Evolutionary conservation across 1,140 invertebrate species (phyloP).

Genomic region (Chionoecetes opilio): DNA sequence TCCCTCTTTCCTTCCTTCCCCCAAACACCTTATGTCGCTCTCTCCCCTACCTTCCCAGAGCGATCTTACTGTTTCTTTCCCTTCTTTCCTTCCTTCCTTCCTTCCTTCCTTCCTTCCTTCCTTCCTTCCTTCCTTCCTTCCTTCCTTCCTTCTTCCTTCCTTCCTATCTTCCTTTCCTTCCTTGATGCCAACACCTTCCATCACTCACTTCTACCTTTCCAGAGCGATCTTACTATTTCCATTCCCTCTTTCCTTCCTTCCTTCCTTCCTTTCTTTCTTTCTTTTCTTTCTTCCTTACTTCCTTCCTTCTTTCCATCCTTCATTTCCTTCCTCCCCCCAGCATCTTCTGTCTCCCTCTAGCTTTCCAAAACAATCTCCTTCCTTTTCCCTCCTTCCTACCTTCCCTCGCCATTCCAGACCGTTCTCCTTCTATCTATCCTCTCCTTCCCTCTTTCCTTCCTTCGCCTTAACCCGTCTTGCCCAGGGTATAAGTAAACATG

Average conservation of each 20-base stretch:
- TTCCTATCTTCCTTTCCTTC: background rate
- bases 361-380: background rate
- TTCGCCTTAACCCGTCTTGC: too few species aligned
- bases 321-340: background rate
- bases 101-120: background rate
- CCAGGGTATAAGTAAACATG: too few species aligned
- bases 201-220: background rate
- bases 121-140: background rate
- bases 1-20: background rate
- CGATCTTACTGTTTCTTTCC: background rate
- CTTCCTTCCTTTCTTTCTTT: background rate
- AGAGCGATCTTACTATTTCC: too few species aligned
- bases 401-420: background rate
- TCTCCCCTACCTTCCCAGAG: background rate
- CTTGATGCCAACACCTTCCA: background rate
- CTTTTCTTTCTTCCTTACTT: background rate
- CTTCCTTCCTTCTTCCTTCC: background rate
- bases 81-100: background rate
- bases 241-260: background rate
- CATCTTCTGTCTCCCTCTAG: background rate
- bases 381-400: background rate
- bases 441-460: background rate
- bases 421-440: background rate
- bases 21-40: background rate
- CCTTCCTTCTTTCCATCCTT: background rate